Evolutionary conservation across 2,113 vertebrate genomes (phyloP), one percentile per base, ranked within the genome.

Genomic region (Nestor notabilis): DNA sequence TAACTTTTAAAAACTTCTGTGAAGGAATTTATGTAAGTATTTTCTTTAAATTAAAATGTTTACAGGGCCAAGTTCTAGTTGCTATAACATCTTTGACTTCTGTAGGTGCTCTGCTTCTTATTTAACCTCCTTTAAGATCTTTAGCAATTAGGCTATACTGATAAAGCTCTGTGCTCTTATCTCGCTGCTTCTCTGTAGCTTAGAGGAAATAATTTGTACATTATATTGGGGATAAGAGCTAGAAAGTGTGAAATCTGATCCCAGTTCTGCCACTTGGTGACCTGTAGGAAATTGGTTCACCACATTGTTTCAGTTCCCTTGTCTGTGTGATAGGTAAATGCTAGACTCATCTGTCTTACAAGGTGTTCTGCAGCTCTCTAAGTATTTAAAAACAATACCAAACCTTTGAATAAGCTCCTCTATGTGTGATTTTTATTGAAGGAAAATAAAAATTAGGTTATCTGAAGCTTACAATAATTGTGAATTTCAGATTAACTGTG

Each of bases 151-250:
- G 44, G 86, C 90, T 89, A 12, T 46, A 1, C 49, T 50, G 93
- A 94, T 96, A 93, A 86, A 92, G 79, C 86, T 84, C 41, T 47
- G 64, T 71, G 60, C 65, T 69, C 50, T 97, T 93, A 86, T 94
- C 95, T 90, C 19, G 74, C 50, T 78, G 66, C 80, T 74, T 19
- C 88, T 85, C 66, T 91, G 56, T 93, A 82, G 84, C 93, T 83
- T 46, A 33, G 95, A 95, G 95, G 87, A 90, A 97, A 94, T 91
- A 29, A 89, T 91, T 94, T 92, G 86, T 94, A 72, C 83, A 17
- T 96, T 88, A 35, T 93, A 85, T 68, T 56, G 11, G 55, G 93
- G 91, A 81, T 90, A 77, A 88, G 50, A 88, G 86, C 72, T 68
- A 58, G 92, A 14, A 77, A 86, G 64, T 86, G 85, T 39, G 76